A percentile compares a stretch with the other conserved stretches of the same genome.
phyloP scores from a whole-genome alignment of 2,888 invertebrate genomes.

The Lithophane socia region DNA sequence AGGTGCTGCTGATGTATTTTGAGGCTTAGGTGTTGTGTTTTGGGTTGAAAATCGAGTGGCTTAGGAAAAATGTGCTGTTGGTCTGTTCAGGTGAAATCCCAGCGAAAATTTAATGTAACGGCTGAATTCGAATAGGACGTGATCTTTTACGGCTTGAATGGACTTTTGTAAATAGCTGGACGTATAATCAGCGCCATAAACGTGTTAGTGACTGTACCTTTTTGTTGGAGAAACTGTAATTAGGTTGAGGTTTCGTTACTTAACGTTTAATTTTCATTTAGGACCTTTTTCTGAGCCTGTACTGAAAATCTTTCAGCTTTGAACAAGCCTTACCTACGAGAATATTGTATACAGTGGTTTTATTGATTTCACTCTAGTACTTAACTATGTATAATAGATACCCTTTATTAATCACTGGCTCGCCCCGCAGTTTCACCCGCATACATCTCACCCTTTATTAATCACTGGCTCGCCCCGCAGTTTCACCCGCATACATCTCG shows the following conservation, averaged over 20 bases:
- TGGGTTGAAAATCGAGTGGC: conserved; percentile 46
- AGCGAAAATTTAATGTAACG: conserved; percentile 71
- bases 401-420: too few relatives aligned
- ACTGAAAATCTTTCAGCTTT: background rate
- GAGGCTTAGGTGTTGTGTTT: conserved; percentile 18
- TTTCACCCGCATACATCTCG: too few relatives aligned
- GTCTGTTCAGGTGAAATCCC: conserved; percentile 67
- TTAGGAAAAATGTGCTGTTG: conserved; percentile 40
- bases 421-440: too few relatives aligned
- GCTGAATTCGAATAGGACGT: conserved; percentile 59
- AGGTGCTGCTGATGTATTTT: conserved; percentile 47
- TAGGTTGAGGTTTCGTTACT: conserved; percentile 29
- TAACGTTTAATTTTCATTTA: conserved; percentile 29
- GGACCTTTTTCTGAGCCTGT: conserved; percentile 2
- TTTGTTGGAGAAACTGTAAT: conserved; percentile 45
- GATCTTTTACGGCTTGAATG: conserved; percentile 60
- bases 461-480: too few relatives aligned
- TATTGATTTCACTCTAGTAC: background rate
- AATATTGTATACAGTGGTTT: background rate
- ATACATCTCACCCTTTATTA: too few relatives aligned
- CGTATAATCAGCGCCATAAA: conserved; percentile 44
- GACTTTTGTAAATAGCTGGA: conserved; percentile 61
- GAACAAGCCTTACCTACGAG: background rate
- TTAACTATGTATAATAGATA: too few relatives aligned
- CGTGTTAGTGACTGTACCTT: conserved; percentile 38